Evolutionary conservation across 2,797 vertebrate species (phyloP), one percentile per base, ranked within the genome.

Genomic region (Loris lydekkerianus): DNA sequence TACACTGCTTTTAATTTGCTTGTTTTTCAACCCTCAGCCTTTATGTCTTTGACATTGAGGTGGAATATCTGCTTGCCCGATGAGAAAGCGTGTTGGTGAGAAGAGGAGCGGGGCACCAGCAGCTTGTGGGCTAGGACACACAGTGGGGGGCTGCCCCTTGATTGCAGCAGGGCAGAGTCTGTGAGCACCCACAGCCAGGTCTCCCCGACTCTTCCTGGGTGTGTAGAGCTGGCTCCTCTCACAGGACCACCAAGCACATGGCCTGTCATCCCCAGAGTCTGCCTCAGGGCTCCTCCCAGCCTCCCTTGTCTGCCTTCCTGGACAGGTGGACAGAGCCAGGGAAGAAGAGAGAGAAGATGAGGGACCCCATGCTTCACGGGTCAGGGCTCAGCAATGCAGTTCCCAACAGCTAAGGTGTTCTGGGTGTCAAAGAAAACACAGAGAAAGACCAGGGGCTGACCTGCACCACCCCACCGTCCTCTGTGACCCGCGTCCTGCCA

Each of bases 401-500:
- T 4, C 67, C 69, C 18, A 5, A 29, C 0, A 31, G 49, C 27
- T 34, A 0, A 87, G 56, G 3, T 18, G 21, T 63, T 53, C 67
- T 43, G 60, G 6, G n/a, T 60, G 34, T 60, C 34, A 18, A 17
- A 40, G 34, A 15, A 40, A 81, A 27, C 13, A 27, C 2, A 1
- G 60, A 53, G 76, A 43, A 37, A 21, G 31, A n/a, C 1, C 3
- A 15, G 5, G 18, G 23, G 14, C 5, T 0, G 9, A 37, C 10
- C 25, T 10, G 70, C 5, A 7, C 21, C 6, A 7, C 0, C 4
- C 10, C n/a, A 14, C n/a, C 1, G 1, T n/a, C 49, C 21, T 34
- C 31, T 18, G 46, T 5, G 2, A 1, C 2, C 40, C 0, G 1
- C 3, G 2, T 17, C 72, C 58, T 49, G 34, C 0, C 0, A 21